These are phyloP conservation scores for Poecilus cupreus DNA, from an alignment of 2,888 invertebrate genomes.

Conservation along the genomic window DNA sequence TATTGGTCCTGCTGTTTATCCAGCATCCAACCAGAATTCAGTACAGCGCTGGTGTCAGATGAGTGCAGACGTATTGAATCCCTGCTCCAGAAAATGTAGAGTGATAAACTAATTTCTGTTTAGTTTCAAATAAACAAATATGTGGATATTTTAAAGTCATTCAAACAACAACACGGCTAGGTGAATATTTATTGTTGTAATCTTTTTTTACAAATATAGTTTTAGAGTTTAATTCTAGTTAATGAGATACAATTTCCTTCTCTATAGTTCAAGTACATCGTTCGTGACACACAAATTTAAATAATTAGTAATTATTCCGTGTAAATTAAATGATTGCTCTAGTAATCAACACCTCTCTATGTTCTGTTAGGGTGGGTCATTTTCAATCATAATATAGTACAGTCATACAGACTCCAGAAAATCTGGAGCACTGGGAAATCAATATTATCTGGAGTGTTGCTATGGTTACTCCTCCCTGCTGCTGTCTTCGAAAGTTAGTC, in stretches of 20 bases:
- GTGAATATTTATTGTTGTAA: too few species aligned
- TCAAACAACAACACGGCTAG: too few species aligned
- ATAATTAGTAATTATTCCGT: neutral
- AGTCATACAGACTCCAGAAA: neutral
- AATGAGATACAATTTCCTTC: too few species aligned
- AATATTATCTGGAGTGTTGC: conserved; percentile 66
- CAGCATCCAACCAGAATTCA: neutral
- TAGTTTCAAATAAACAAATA: too few species aligned
- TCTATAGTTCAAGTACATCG: neutral
- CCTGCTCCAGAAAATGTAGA: neutral
- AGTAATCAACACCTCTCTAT: neutral
- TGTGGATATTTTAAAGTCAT: too few species aligned
- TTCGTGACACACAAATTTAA: neutral
- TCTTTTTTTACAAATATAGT: too few species aligned
- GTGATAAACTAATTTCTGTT: too few species aligned
- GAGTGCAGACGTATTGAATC: neutral
- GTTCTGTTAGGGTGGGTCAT: conserved; percentile 5
- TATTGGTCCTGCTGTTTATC: neutral
- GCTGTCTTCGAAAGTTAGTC: too few species aligned
- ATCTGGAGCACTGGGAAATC: conserved; percentile 41
- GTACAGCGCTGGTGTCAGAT: neutral
- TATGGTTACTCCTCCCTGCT: too few species aligned
- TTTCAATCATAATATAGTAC: neutral
- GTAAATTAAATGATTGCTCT: neutral
- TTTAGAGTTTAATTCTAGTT: too few species aligned